These are phyloP conservation scores for Diceros bicornis DNA, from an alignment of 2,797 vertebrate genomes.

Conservation along the genomic window DNA sequence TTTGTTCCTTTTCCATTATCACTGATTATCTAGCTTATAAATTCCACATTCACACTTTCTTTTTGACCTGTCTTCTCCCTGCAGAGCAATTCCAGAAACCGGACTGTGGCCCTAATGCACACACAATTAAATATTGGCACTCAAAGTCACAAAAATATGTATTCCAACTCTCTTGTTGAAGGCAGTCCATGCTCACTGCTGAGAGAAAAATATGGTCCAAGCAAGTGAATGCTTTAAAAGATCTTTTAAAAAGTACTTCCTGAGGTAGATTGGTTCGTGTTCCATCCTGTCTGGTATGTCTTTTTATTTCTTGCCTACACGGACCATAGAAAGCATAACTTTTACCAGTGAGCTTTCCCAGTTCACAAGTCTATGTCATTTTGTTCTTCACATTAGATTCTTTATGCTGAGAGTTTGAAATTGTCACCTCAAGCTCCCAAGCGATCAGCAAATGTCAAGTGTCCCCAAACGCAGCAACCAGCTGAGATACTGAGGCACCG, in stretches of 20 bases:
- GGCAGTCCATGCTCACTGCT: neutral
- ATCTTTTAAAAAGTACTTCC: constrained; percentile 2
- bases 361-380: constrained; percentile 3
- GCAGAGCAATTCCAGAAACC: constrained; percentile 24
- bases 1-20: constrained; percentile 57
- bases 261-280: neutral
- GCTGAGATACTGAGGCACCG: constrained; percentile 76
- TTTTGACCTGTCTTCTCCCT: constrained; percentile 35
- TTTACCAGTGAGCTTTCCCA: constrained; percentile 26
- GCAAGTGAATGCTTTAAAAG: neutral
- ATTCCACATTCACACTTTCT: neutral
- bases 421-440: constrained; percentile 57
- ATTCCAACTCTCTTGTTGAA: neutral
- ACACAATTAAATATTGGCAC: neutral
- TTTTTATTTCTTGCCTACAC: neutral
- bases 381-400: constrained; percentile 61
- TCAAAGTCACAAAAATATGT: neutral
- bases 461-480: constrained; percentile 72
- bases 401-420: constrained; percentile 71
- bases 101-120: neutral
- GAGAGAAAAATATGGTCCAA: neutral
- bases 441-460: constrained; percentile 84
- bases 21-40: constrained; percentile 39
- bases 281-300: neutral
- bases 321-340: neutral